These are phyloP conservation scores for Hephaestus fuliginosus DNA, from an alignment of 2,797 vertebrate species.

Conservation along the genomic window DNA sequence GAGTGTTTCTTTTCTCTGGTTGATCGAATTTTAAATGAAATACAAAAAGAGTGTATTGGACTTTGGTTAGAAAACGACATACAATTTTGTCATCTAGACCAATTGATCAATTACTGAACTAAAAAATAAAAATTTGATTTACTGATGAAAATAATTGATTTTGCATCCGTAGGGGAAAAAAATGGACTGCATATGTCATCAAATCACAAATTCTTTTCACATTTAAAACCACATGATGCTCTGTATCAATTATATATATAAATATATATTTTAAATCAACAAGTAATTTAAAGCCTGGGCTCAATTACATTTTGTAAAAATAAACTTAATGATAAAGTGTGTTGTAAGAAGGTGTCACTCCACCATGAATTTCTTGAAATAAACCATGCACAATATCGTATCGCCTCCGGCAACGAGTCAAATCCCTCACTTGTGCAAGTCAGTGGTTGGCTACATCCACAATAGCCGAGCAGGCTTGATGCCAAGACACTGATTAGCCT, in stretches of 20 bases:
- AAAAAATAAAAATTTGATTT: background rate
- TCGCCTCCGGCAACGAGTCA: slow-evolving; percentile 61
- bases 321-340: background rate
- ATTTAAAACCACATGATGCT: background rate
- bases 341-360: slow-evolving; percentile 22
- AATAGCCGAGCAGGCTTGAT: slow-evolving; percentile 74
- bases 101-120: background rate
- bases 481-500: slow-evolving; percentile 83
- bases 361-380: slow-evolving; percentile 58
- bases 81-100: background rate
- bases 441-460: slow-evolving; percentile 73
- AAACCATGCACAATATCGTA: slow-evolving; percentile 58
- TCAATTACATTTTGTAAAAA: background rate
- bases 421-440: slow-evolving; percentile 73
- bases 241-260: background rate
- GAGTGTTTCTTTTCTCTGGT: background rate
- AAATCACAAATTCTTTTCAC: background rate
- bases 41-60: background rate
- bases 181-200: no score
- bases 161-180: background rate
- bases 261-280: background rate
- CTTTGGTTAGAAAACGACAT: background rate
- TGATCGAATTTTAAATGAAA: background rate
- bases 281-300: background rate
- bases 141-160: background rate